Conservation (phyloP, 1,140 invertebrate genomes). For the Drosophila mayri region DNA sequence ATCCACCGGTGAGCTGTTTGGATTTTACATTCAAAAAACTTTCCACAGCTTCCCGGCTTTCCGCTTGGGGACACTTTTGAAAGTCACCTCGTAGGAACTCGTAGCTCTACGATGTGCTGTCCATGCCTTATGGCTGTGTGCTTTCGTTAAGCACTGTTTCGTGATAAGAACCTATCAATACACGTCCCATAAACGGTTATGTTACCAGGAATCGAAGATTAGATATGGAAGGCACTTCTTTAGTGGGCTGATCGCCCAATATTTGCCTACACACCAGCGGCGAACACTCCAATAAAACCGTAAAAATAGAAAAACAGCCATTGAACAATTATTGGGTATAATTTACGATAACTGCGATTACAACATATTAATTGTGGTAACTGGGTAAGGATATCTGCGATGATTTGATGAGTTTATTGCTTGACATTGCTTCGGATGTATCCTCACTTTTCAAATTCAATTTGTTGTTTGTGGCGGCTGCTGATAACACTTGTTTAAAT, state of each 20-base stretch:
- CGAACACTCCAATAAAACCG: conserved; percentile 15
- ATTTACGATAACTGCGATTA: conserved; percentile 34
- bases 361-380: background rate
- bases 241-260: conserved; percentile 28
- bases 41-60: conserved; percentile 25
- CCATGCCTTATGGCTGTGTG: conserved; percentile 16
- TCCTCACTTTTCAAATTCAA: conserved; percentile 30
- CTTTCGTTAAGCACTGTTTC: conserved; percentile 20
- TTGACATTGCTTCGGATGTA: conserved; percentile 4
- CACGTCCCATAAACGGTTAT: conserved; percentile 43
- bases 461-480: conserved; percentile 27
- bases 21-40: conserved; percentile 21
- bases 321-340: conserved; percentile 10
- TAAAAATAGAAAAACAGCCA: background rate
- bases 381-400: background rate
- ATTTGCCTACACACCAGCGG: conserved; percentile 30
- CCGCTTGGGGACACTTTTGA: conserved; percentile 18
- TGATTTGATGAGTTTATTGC: conserved; percentile 10
- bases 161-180: conserved; percentile 42
- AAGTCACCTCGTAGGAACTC: background rate
- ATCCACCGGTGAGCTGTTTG: conserved; percentile 6
- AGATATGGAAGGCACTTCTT: conserved; percentile 39
- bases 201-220: conserved; percentile 42
- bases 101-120: too few species aligned
- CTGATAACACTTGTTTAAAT: conserved; percentile 53